Conservation (phyloP, 2,113 vertebrate genomes). For the Gadus macrocephalus region DNA sequence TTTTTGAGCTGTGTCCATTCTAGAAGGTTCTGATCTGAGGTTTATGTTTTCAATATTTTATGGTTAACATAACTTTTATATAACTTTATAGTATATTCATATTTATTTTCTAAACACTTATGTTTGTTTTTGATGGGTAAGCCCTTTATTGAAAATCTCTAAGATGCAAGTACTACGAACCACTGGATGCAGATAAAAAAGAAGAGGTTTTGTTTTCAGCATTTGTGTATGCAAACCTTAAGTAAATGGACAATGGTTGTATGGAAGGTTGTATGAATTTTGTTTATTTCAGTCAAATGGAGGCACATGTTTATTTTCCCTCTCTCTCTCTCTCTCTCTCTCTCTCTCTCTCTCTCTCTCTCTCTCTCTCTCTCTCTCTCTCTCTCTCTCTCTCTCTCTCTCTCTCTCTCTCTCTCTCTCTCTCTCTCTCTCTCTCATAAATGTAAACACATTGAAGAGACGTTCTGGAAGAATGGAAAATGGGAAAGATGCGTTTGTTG, state of each 20-base stretch:
- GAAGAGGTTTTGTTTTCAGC: too few relatives aligned
- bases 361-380: background rate
- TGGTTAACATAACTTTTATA: too few relatives aligned
- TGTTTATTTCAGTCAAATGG: background rate
- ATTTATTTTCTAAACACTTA: too few relatives aligned
- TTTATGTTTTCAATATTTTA: too few relatives aligned
- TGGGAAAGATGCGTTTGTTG: background rate
- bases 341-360: background rate
- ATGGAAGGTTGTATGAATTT: background rate
- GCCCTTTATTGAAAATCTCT: too few relatives aligned
- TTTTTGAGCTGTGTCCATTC: too few relatives aligned
- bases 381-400: background rate
- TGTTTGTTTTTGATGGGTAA: too few relatives aligned
- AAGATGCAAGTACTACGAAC: too few relatives aligned
- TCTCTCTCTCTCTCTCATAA: background rate
- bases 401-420: background rate
- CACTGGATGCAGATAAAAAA: too few relatives aligned
- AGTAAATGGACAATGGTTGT: conserved; percentile 24
- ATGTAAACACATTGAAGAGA: background rate
- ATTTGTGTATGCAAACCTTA: background rate
- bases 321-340: background rate
- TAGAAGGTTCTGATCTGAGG: too few relatives aligned
- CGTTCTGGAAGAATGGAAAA: background rate
- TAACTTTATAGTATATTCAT: too few relatives aligned
- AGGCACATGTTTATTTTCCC: background rate